phyloP scores from a whole-genome alignment of 2,797 vertebrate species.

The Eremophila alpestris region DNA sequence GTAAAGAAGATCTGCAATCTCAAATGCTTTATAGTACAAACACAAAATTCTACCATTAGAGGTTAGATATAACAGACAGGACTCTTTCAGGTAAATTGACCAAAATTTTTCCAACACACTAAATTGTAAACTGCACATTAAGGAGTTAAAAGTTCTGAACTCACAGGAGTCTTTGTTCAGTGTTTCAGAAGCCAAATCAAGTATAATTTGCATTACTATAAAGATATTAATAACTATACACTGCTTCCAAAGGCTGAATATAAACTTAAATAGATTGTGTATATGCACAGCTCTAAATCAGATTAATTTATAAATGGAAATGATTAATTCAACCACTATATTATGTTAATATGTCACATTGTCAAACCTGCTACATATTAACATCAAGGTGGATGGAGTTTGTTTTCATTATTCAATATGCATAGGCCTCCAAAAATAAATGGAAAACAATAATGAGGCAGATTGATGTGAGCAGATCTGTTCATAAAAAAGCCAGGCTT shows the following conservation, averaged over 20 bases:
- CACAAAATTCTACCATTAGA: background rate
- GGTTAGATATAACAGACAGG: background rate
- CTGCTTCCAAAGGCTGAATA: background rate
- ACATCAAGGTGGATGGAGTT: background rate
- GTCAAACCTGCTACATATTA: background rate
- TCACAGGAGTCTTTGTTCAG: background rate
- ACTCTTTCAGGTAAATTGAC: background rate
- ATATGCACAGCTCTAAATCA: constrained; percentile 10
- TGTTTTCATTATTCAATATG: background rate
- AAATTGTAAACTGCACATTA: background rate
- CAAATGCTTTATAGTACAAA: background rate
- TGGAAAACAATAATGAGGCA: background rate
- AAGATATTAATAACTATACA: constrained; percentile 1
- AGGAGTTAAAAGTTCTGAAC: background rate
- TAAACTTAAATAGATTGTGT: background rate
- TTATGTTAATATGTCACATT: background rate
- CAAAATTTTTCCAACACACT: background rate
- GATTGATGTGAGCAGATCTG: background rate
- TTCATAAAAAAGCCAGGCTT: background rate
- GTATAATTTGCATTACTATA: background rate
- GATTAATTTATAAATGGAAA: constrained; percentile 23
- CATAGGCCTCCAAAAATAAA: background rate
- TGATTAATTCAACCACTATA: background rate
- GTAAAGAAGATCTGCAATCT: background rate
- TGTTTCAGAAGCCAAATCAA: background rate